A percentile compares a stretch with the other conserved stretches of the same genome.
These are phyloP conservation scores for Pheosia tremula DNA, from an alignment of 2,888 invertebrate genomes.

Conservation along the genomic window DNA sequence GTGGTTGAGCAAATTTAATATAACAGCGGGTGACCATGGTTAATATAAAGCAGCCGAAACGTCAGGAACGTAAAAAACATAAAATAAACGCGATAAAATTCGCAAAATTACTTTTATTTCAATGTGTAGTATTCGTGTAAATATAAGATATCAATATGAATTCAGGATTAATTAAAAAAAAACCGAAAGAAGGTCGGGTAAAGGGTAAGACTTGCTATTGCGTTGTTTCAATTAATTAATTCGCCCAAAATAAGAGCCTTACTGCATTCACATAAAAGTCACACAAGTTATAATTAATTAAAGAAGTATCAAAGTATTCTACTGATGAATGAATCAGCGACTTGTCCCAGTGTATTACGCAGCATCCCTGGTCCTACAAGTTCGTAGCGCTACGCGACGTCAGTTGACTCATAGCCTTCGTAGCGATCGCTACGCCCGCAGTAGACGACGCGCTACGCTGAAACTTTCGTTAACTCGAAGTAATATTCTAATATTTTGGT, in stretches of 20 bases:
- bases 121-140: no score
- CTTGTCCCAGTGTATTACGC: not conserved
- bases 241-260: not conserved
- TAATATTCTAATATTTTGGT: not conserved
- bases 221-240: not conserved
- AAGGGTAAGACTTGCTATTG: not conserved
- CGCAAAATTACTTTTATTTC: no score
- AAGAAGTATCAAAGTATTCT: not conserved
- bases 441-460: conserved; percentile 40
- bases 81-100: no score
- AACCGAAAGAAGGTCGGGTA: no score
- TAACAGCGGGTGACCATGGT: no score
- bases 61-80: no score
- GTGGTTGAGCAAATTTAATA: no score
- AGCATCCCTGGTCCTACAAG: not conserved
- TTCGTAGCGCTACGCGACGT: conserved; percentile 11
- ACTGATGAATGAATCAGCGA: not conserved
- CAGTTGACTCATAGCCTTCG: conserved; percentile 50
- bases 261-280: conserved; percentile 6
- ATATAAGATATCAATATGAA: no score
- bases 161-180: no score
- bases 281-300: conserved; percentile 11
- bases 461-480: conserved; percentile 32
- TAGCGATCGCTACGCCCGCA: conserved; percentile 52
- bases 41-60: no score